A percentile compares a stretch with the other conserved stretches of the same genome.
Evolutionary conservation across 1,140 invertebrate species (phyloP).

Genomic region (Cydia pomonella): DNA sequence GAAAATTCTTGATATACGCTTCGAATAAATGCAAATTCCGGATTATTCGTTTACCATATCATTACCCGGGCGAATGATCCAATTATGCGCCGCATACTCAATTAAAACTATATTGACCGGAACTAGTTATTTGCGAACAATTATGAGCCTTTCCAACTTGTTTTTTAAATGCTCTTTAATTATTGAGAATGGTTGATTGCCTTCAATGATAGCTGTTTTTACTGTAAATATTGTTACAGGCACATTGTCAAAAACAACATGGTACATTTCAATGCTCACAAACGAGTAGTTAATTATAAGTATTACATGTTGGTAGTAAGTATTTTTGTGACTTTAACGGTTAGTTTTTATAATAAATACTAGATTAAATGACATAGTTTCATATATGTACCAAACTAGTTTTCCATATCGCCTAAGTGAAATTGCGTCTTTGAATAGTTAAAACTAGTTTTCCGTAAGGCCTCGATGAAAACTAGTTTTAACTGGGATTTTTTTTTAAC

Average conservation of each 20-base stretch:
- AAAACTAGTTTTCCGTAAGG: no score
- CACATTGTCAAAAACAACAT: not conserved
- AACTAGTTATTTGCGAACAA: slow-evolving; percentile 28
- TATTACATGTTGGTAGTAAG: not conserved
- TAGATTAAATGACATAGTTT: no score
- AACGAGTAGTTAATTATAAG: not conserved
- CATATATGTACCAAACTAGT: no score
- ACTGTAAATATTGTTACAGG: not conserved
- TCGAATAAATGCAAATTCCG: not conserved
- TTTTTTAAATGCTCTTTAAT: slow-evolving; percentile 10
- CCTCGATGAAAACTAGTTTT: no score
- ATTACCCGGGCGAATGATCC: slow-evolving; percentile 22
- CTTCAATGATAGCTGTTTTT: slow-evolving; percentile 12
- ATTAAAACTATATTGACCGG: slow-evolving; percentile 31
- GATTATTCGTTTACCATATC: slow-evolving; percentile 29
- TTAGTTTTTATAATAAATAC: no score
- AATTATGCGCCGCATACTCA: slow-evolving; percentile 25
- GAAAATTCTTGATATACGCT: not conserved
- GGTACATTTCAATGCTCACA: not conserved
- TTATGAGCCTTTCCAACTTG: slow-evolving; percentile 6
- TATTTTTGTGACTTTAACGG: no score
- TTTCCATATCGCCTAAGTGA: no score
- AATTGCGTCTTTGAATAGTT: no score
- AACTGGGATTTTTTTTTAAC: no score
- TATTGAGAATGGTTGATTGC: slow-evolving; percentile 16